Percentiles rank a stretch among this genome's conserved stretches.
phyloP scores from a whole-genome alignment of 2,113 vertebrate genomes.

The Anoplopoma fimbria region DNA sequence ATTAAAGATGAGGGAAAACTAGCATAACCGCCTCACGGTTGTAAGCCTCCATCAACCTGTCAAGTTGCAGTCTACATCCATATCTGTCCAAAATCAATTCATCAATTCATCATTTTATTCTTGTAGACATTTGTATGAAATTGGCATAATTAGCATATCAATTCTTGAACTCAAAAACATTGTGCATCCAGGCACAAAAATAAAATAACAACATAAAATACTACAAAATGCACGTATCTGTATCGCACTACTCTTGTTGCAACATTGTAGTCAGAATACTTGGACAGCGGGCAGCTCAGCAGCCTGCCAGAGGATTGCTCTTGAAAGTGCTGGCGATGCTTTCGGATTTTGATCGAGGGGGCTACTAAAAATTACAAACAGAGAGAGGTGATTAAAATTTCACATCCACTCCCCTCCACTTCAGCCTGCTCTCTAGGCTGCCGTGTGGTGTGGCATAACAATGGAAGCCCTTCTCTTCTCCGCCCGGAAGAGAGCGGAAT shows the following conservation, averaged over 20 bases:
- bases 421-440: slow-evolving; percentile 54
- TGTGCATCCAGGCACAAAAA: background rate
- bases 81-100: background rate
- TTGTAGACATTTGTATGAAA: background rate
- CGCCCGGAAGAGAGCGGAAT: slow-evolving; percentile 36
- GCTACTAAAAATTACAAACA: slow-evolving; percentile 71
- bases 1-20: background rate
- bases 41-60: background rate
- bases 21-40: background rate
- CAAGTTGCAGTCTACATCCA: background rate
- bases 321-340: slow-evolving; percentile 50
- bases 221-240: background rate
- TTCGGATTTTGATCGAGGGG: slow-evolving; percentile 69
- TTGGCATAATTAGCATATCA: background rate
- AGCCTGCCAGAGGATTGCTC: slow-evolving; percentile 36
- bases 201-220: background rate
- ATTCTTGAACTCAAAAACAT: background rate
- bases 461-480: slow-evolving; percentile 43
- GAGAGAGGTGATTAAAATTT: slow-evolving; percentile 77
- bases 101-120: background rate
- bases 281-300: no score
- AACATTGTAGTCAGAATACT: no score
- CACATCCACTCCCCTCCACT: slow-evolving; percentile 72
- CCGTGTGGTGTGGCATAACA: slow-evolving; percentile 68
- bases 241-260: background rate